Evolutionary conservation across 2,888 invertebrate genomes (phyloP), one percentile per base, ranked within the genome.

Genomic region (Acrocyrtus sp.): DNA sequence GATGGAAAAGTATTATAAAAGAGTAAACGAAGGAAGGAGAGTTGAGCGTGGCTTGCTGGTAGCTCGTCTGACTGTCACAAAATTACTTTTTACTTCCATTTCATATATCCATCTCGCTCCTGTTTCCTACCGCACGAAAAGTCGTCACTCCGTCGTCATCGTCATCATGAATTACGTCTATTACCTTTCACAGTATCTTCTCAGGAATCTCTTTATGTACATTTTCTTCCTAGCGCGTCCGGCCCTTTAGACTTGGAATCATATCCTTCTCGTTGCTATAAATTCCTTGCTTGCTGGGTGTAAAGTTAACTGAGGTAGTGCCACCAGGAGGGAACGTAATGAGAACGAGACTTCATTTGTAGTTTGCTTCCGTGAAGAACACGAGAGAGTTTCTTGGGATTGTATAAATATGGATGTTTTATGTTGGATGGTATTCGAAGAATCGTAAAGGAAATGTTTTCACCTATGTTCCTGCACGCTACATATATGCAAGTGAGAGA

Each of bases 281-380:
- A n/a, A n/a, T n/a, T n/a, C n/a, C n/a, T n/a, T n/a, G n/a, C n/a
- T n/a, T n/a, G n/a, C n/a, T n/a, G n/a, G 43, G 51, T 58, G 58
- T 39, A 43, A 58, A 45, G 27, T 54, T 26, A 29, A 47, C 26
- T 21, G 21, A 29, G 21, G 47, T 4, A 41, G 27, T 22, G 53
- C 58, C 67, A 67, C 68, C 60, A 68, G 53, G 53, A 60, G 60
- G 19, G 60, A 60, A 68, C 58, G 68, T 68, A 68, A 68, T 68
- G 68, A 68, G 68, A 60, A 60, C 51, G 45, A 68, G 24, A 68
- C 53, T 68, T 68, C 68, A 68, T 68, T 68, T 68, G 68, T 68
- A 68, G 68, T 45, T 57, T 27, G 24, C n/a, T 27, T 26, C 27
- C 17, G 21, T 50, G n/a, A n/a, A n/a, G n/a, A n/a, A n/a, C n/a